Conservation (phyloP, 2,113 vertebrate species). For the Dromaius novaehollandiae region DNA sequence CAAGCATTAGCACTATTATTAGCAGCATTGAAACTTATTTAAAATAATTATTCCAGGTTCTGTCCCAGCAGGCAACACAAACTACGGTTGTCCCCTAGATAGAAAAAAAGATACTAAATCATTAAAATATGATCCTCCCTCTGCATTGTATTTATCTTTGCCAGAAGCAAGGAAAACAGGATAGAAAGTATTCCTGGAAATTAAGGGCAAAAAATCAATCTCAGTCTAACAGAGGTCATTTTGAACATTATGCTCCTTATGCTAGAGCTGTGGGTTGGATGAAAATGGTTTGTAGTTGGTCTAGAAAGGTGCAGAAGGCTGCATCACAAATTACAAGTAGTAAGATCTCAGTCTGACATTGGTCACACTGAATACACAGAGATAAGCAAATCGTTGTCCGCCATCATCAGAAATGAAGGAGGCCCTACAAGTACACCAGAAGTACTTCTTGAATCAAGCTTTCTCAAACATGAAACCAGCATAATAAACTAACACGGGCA, state of each 20-base stretch:
- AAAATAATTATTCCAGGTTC: constrained; percentile 12
- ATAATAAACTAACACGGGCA: not conserved
- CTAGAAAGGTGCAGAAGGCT: not conserved
- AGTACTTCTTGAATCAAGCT: not conserved
- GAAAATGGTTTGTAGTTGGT: not conserved
- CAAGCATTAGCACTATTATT: constrained; percentile 39
- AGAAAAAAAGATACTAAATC: constrained; percentile 10
- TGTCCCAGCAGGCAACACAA: constrained; percentile 6
- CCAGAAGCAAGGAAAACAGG: not conserved
- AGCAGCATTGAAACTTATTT: constrained; percentile 42
- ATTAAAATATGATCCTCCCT: constrained; percentile 5
- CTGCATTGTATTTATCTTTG: constrained; percentile 6
- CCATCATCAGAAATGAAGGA: accelerated
- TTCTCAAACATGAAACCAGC: not conserved
- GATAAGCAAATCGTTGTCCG: not conserved
- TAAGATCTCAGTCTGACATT: not conserved
- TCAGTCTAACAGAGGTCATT: not conserved
- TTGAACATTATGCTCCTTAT: not conserved
- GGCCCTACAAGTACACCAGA: not conserved
- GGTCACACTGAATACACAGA: not conserved
- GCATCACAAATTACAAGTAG: not conserved
- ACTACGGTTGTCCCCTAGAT: not conserved
- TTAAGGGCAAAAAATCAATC: not conserved
- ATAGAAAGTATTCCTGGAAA: not conserved
- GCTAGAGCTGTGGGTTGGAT: not conserved